phyloP scores from a whole-genome alignment of 2,113 vertebrate species.

The Corythornis cristatus region DNA sequence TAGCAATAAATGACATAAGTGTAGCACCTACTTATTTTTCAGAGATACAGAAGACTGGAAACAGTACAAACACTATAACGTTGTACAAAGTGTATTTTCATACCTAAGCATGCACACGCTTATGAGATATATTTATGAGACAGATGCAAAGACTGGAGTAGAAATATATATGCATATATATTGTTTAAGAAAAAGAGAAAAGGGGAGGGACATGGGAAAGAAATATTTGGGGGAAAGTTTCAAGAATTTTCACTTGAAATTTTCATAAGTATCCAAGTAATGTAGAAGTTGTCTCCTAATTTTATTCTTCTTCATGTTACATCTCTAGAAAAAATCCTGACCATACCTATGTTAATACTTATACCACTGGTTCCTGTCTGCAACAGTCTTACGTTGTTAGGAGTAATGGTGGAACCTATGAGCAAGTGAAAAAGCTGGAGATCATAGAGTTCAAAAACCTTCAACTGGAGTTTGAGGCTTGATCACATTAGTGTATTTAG shows the following conservation, averaged over 20 bases:
- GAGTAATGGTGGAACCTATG: not conserved
- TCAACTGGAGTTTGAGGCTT: not conserved
- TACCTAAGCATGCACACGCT: conserved; percentile 23
- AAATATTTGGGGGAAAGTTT: not conserved
- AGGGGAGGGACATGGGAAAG: not conserved
- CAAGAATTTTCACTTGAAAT: not conserved
- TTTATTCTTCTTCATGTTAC: not conserved
- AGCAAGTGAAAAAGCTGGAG: not conserved
- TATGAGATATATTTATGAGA: conserved; percentile 47
- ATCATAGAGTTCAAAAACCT: not conserved
- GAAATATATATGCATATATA: conserved; percentile 7
- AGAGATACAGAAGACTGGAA: conserved; percentile 59
- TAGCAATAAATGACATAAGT: conserved; percentile 70
- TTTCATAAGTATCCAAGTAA: not conserved
- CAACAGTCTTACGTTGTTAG: not conserved
- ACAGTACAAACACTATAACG: conserved; percentile 38
- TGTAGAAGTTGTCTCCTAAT: not conserved
- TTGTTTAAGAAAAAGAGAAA: not conserved
- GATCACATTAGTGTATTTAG: not conserved
- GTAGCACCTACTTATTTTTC: conserved; percentile 61
- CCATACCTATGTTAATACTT: not conserved
- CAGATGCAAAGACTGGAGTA: not conserved
- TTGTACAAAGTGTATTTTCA: conserved; percentile 50
- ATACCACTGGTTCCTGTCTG: not conserved
- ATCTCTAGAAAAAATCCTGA: not conserved